Evolutionary conservation across 2,797 vertebrate species (phyloP), one percentile per base, ranked within the genome.

Genomic region (Pipistrellus pipistrellus): DNA sequence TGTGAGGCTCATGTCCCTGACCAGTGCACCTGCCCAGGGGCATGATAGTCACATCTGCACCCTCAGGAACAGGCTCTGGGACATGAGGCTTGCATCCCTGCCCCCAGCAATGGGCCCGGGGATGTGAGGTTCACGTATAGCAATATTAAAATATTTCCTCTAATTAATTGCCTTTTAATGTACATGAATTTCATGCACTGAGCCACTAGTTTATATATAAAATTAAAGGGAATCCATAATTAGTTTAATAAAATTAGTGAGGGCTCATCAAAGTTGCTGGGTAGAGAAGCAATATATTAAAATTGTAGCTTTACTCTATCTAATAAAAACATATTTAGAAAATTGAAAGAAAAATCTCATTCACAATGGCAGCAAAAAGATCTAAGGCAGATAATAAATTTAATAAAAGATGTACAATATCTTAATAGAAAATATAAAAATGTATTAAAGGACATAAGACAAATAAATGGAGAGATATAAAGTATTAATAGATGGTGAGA

Each of bases 351-450:
- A 14, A 17, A 32, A 4, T n/a, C 30, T 66, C 75, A 64, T 64
- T n/a, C 27, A 82, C 18, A 48, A 81, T 83, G 17, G 23, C 11
- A 62, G n/a, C 14, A 66, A 66, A 82, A 62, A 68, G 27, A 38
- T 35, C 27, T 23, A 85, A 89, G 23, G 12, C 18, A 32, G 25
- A 59, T 15, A n/a, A 86, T 15, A 72, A 68, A 90, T 68, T 66
- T 90, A 77, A 68, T 23, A 55, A 92, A 35, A 92, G 4, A 72
- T 35, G 41, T 23, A 55, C 23, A 57, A 57, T 81, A 59, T 48
- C 35, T 89, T 82, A 94, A 41, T 71, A 17, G 13, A 88, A 92
- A 91, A 88, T 57, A 73, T 32, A 27, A 57, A 51, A 51, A 64
- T 66, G 8, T 66, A 41, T 71, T 86, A 30, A 82, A 92, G 64